phyloP scores from a whole-genome alignment of 2,888 invertebrate genomes.

The Dromius quadrimaculatus region DNA sequence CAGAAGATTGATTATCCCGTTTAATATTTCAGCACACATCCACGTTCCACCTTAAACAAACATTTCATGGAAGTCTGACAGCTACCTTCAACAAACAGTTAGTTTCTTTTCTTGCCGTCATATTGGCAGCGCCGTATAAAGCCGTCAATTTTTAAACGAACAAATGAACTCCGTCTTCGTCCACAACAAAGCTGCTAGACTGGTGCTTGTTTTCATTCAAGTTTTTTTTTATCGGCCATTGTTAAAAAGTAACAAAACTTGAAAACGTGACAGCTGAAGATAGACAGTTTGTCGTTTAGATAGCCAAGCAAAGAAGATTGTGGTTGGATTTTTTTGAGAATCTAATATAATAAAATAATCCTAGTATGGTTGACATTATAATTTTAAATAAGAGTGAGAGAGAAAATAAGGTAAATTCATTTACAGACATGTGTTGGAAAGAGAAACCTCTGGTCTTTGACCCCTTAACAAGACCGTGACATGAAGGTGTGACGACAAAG shows the following conservation, averaged over 20 bases:
- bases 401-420: too few species aligned
- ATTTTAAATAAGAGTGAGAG: too few species aligned
- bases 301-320: constrained; percentile 19
- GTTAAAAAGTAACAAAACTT: constrained; percentile 29
- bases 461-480: too few species aligned
- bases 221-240: constrained; percentile 25
- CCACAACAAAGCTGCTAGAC: constrained; percentile 11
- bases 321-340: constrained; percentile 6
- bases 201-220: constrained; percentile 21
- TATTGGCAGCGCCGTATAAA: constrained; percentile 30
- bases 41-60: constrained; percentile 27
- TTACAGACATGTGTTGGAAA: too few species aligned
- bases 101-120: constrained; percentile 22
- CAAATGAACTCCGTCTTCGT: constrained; percentile 14
- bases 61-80: constrained; percentile 19
- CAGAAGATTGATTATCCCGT: constrained; percentile 26
- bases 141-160: constrained; percentile 24
- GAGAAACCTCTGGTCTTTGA: too few species aligned
- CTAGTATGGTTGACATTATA: too few species aligned
- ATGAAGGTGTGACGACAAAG: too few species aligned
- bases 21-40: constrained; percentile 16
- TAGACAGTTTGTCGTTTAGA: constrained; percentile 28
- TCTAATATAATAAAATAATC: not conserved
- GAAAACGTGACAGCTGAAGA: constrained; percentile 15
- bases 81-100: constrained; percentile 10